These are phyloP conservation scores for Eurystomus glaucurus DNA, from an alignment of 2,797 vertebrate genomes.

Conservation along the genomic window DNA sequence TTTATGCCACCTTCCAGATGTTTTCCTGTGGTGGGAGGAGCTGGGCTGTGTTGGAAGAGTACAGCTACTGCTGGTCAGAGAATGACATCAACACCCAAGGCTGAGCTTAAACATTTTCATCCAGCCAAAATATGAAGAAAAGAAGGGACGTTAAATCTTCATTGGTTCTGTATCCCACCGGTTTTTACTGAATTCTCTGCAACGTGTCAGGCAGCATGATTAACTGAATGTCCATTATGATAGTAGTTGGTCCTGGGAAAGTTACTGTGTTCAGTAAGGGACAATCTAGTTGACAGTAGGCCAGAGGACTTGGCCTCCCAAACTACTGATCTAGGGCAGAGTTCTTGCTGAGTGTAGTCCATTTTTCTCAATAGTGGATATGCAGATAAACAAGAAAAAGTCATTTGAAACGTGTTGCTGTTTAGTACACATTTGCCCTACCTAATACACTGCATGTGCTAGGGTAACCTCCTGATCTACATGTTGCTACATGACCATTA, in stretches of 20 bases:
- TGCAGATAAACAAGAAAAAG: neutral
- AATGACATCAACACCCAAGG: neutral
- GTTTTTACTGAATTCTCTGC: neutral
- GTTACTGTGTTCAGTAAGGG: neutral
- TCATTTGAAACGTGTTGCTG: neutral
- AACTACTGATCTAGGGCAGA: neutral
- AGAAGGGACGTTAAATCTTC: neutral
- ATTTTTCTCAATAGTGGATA: neutral
- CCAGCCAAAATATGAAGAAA: neutral
- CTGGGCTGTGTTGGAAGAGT: neutral
- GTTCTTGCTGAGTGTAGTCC: neutral
- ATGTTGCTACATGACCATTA: neutral
- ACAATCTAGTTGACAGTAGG: neutral
- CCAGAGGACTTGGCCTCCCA: neutral
- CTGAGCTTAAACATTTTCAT: neutral
- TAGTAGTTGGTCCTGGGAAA: neutral
- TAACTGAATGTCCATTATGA: neutral
- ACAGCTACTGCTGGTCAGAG: neutral
- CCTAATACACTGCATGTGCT: neutral
- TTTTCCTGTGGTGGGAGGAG: neutral
- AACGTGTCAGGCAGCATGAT: neutral
- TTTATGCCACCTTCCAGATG: neutral
- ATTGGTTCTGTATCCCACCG: neutral
- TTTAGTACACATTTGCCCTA: neutral
- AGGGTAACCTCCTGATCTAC: neutral